Evolutionary conservation across 2,888 invertebrate species (phyloP).

Genomic region (Sphaerophoria taeniata): DNA sequence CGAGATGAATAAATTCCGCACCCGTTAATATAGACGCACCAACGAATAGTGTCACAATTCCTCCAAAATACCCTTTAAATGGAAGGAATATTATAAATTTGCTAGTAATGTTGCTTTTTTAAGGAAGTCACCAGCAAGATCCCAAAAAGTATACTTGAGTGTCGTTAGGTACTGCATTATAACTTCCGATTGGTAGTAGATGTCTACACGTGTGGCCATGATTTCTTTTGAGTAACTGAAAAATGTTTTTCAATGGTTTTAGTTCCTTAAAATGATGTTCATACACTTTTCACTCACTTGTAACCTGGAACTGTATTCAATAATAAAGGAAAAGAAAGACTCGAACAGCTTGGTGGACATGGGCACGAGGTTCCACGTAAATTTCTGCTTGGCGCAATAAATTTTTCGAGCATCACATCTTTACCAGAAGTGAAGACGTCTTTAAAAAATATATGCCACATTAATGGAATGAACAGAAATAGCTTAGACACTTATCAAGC

Average conservation of each 20-base stretch:
- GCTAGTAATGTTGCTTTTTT: not conserved
- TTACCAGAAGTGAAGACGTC: not conserved
- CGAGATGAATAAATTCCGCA: conserved; percentile 43
- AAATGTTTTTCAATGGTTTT: not conserved
- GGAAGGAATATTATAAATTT: too few relatives aligned
- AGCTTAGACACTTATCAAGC: not conserved
- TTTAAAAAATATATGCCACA: not conserved
- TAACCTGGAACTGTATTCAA: conserved; percentile 75
- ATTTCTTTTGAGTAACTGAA: conserved; percentile 48
- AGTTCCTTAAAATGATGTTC: not conserved
- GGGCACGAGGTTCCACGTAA: conserved; percentile 77
- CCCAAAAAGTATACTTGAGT: conserved; percentile 80
- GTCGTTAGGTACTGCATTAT: conserved; percentile 82
- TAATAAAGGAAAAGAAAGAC: conserved; percentile 75
- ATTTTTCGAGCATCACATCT: not conserved
- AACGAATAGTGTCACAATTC: conserved; percentile 82
- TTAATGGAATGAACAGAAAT: conserved; percentile 1
- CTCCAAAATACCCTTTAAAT: conserved; percentile 83
- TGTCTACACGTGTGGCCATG: conserved; percentile 77
- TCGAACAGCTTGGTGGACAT: conserved; percentile 78
- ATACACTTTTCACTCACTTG: conserved; percentile 46
- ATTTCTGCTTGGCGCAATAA: not conserved
- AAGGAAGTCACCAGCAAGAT: conserved; percentile 78
- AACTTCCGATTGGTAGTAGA: conserved; percentile 80
- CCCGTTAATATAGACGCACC: conserved; percentile 81